Conservation (phyloP, 2,797 vertebrate species). For the Mus spretus region DNA sequence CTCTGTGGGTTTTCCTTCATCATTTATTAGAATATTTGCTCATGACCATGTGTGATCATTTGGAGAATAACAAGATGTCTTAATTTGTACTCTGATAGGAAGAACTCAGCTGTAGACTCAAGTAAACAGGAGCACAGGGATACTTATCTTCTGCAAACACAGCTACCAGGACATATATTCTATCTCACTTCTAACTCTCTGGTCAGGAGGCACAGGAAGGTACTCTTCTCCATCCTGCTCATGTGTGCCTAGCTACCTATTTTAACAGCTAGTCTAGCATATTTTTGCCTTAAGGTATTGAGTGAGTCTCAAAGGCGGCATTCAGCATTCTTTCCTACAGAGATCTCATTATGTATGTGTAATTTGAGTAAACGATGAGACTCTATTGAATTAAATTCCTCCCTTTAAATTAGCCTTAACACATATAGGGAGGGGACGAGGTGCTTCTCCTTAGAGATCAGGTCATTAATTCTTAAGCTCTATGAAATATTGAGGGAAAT, state of each 20-base stretch:
- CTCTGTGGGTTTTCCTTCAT: not conserved
- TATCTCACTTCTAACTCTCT: not conserved
- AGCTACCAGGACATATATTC: not conserved
- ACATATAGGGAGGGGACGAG: conserved; percentile 77
- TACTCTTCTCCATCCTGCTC: too few species aligned
- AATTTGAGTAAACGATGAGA: conserved; percentile 78
- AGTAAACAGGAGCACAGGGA: not conserved
- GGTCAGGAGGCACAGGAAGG: not conserved
- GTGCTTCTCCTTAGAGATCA: conserved; percentile 73
- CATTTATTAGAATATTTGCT: not conserved
- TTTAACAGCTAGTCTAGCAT: conserved; percentile 36
- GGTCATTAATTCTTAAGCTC: conserved; percentile 82
- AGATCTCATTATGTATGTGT: conserved; percentile 69
- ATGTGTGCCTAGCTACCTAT: not conserved
- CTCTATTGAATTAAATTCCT: conserved; percentile 77
- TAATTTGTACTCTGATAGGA: not conserved
- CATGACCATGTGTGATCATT: not conserved
- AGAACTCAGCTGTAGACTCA: not conserved
- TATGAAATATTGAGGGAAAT: conserved; percentile 80
- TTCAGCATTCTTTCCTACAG: conserved; percentile 51
- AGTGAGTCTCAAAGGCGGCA: conserved; percentile 39
- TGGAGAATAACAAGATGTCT: not conserved
- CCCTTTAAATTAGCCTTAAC: conserved; percentile 81
- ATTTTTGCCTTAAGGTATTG: conserved; percentile 69
- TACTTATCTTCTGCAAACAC: not conserved